A percentile compares a stretch with the other conserved stretches of the same genome.
Evolutionary conservation across 2,113 vertebrate genomes (phyloP).

Genomic region (Coturnix japonica): DNA sequence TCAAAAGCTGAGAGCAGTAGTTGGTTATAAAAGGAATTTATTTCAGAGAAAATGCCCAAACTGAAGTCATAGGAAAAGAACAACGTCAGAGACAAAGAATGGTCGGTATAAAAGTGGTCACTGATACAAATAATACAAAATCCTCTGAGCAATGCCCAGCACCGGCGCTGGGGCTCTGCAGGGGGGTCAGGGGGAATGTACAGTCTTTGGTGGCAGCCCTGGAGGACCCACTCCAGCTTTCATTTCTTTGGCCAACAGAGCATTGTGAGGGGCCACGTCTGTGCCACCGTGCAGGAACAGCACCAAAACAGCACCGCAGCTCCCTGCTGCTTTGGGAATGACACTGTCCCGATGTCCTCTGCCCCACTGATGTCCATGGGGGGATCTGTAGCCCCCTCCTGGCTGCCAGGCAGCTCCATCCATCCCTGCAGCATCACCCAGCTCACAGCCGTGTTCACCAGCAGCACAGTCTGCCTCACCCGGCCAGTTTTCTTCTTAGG

Average conservation of each 20-base stretch:
- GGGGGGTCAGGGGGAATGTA: conserved; percentile 39
- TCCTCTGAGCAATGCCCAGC: conserved; percentile 14
- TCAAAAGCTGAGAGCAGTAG: neutral
- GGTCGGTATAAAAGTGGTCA: conserved; percentile 25
- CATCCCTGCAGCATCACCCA: neutral
- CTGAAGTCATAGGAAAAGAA: neutral
- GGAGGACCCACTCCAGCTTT: neutral
- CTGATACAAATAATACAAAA: neutral
- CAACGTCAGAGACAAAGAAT: neutral
- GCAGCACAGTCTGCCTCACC: neutral
- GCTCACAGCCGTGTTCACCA: neutral
- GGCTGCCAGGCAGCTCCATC: neutral
- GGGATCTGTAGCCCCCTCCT: no score
- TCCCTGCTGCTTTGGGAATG: neutral
- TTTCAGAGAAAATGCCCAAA: neutral
- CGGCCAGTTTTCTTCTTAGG: neutral
- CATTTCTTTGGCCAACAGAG: neutral
- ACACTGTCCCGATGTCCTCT: neutral
- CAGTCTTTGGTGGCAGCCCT: neutral
- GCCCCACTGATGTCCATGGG: neutral
- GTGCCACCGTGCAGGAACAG: neutral
- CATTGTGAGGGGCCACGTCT: neutral
- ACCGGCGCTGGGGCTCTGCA: neutral
- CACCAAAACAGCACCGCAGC: neutral
- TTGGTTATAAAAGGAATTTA: conserved; percentile 18